Conservation (phyloP, 2,113 vertebrate species). For the Leucopsar rothschildi region DNA sequence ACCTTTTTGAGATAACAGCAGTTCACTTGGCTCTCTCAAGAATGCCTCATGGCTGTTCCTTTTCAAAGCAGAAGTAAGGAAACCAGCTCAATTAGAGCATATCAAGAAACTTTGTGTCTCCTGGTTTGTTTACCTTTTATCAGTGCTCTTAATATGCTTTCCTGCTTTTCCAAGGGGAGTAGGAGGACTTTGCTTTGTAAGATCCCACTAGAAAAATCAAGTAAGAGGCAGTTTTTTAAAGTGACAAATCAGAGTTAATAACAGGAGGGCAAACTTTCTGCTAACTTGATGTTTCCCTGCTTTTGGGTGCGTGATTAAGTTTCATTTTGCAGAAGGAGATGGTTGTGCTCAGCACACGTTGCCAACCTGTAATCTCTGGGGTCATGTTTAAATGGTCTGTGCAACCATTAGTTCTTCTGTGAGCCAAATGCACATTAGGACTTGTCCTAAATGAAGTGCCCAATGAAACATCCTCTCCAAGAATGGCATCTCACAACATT, state of each 20-base stretch:
- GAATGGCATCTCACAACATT: not conserved
- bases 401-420: not conserved
- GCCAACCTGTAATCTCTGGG: not conserved
- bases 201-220: not conserved
- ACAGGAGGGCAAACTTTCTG: not conserved
- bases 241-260: not conserved
- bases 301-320: not conserved
- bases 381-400: not conserved
- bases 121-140: slow-evolving; percentile 68
- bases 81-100: slow-evolving; percentile 66
- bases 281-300: not conserved
- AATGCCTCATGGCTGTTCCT: slow-evolving; percentile 61
- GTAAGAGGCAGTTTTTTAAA: not conserved
- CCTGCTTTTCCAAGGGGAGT: slow-evolving; percentile 49
- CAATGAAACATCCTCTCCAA: not conserved
- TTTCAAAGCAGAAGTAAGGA: slow-evolving; percentile 56
- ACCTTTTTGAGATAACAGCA: slow-evolving; percentile 64
- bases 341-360: not conserved
- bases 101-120: slow-evolving; percentile 63
- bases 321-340: not conserved
- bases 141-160: slow-evolving; percentile 11
- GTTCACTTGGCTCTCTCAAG: slow-evolving; percentile 60
- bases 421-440: slow-evolving; percentile 9
- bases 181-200: not conserved
- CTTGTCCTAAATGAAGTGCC: slow-evolving; percentile 23